These are phyloP conservation scores for Protobothrops mucrosquamatus DNA, from an alignment of 2,113 vertebrate genomes.

Conservation along the genomic window DNA sequence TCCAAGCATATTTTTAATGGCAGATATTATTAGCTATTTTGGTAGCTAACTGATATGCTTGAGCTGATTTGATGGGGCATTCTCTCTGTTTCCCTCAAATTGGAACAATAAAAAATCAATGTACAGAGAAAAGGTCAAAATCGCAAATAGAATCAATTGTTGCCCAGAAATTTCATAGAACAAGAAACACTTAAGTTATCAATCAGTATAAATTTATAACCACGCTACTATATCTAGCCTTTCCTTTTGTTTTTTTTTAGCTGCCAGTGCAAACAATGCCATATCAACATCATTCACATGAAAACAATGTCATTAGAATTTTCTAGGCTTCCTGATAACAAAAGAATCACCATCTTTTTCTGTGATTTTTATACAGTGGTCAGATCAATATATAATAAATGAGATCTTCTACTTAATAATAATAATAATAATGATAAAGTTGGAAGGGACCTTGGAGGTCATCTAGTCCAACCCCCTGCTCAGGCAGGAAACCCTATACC, in stretches of 20 bases:
- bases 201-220: not conserved
- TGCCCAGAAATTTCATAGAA: not conserved
- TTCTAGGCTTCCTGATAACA: not conserved
- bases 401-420: not conserved
- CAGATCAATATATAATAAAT: not conserved
- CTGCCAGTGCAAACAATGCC: not conserved
- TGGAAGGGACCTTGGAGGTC: no score
- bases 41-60: not conserved
- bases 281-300: not conserved
- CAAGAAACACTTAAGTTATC: not conserved
- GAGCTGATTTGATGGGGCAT: not conserved
- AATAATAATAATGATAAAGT: no score
- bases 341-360: not conserved
- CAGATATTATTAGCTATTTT: not conserved
- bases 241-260: not conserved
- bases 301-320: not conserved
- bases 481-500: no score
- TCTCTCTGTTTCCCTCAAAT: not conserved
- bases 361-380: not conserved
- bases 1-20: not conserved
- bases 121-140: not conserved
- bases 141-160: not conserved
- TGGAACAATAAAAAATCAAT: not conserved
- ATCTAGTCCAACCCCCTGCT: no score
- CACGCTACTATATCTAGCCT: not conserved